Evolutionary conservation across 2,797 vertebrate genomes (phyloP).

Genomic region (Intellagama lesueurii): DNA sequence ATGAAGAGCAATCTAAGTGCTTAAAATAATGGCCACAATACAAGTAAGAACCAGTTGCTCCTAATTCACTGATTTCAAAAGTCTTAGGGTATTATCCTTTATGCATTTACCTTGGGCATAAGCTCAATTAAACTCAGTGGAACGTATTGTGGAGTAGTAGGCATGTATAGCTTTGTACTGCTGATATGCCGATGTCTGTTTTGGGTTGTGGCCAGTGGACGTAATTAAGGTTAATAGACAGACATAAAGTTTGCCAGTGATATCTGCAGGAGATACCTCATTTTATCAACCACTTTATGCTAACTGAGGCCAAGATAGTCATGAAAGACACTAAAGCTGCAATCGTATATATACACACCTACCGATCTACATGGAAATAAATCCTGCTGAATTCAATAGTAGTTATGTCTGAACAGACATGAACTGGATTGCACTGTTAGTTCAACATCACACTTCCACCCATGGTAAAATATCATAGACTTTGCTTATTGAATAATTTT

Average conservation of each 20-base stretch:
- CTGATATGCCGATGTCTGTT: constrained; percentile 9
- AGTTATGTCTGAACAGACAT: neutral
- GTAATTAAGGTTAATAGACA: neutral
- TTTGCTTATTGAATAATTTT: constrained; percentile 39
- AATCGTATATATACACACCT: neutral
- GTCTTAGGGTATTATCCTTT: neutral
- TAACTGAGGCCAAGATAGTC: constrained; percentile 43
- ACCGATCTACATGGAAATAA: neutral
- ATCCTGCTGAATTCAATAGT: neutral
- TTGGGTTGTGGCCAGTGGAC: neutral
- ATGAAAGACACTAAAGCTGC: constrained; percentile 50
- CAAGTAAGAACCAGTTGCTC: neutral
- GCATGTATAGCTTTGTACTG: neutral
- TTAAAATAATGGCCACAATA: constrained; percentile 49
- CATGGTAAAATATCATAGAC: constrained; percentile 40
- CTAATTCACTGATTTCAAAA: constrained; percentile 7
- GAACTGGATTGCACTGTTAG: constrained; percentile 19
- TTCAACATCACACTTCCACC: constrained; percentile 44
- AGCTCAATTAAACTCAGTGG: neutral
- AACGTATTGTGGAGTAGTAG: neutral
- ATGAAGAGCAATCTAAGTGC: constrained; percentile 52
- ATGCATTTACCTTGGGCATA: neutral
- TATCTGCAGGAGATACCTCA: neutral
- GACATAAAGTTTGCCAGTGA: neutral
- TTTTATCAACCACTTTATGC: constrained; percentile 37